Conservation (phyloP, 2,888 invertebrate genomes). For the Pterobdella sp. region DNA sequence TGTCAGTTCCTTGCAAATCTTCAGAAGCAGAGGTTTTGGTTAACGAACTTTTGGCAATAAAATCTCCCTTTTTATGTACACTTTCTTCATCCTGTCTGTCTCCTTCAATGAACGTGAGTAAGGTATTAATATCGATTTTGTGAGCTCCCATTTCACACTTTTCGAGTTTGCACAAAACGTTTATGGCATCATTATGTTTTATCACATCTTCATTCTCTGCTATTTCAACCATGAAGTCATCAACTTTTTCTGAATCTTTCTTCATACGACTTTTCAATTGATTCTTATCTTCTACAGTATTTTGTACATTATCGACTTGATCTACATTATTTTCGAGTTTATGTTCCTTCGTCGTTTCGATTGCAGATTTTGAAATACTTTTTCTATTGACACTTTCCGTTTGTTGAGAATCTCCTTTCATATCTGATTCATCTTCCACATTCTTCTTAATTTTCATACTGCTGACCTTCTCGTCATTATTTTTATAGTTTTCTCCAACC, state of each 20-base stretch:
- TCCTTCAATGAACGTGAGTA: constrained; percentile 9
- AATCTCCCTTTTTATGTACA: neutral
- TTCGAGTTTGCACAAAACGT: neutral
- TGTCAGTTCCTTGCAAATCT: neutral
- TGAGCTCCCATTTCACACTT: neutral
- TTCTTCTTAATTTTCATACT: neutral
- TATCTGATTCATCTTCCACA: neutral
- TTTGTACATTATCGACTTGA: neutral
- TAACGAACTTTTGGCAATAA: neutral
- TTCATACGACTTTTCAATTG: too few relatives aligned
- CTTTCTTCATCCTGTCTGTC: neutral
- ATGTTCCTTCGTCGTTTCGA: neutral
- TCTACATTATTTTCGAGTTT: neutral
- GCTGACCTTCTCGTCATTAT: neutral
- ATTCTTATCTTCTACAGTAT: too few relatives aligned
- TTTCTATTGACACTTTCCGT: too few relatives aligned
- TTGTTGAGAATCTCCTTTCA: neutral
- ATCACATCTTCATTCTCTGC: neutral
- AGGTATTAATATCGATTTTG: neutral
- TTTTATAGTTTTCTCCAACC: neutral
- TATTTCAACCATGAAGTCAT: neutral
- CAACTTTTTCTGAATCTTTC: too few relatives aligned
- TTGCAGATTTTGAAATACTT: too few relatives aligned
- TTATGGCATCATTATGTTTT: neutral
- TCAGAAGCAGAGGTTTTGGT: neutral